Percentiles rank a stretch among this genome's conserved stretches.
These are phyloP conservation scores for Rallus crepitans DNA, from an alignment of 2,797 vertebrate species.

Conservation along the genomic window DNA sequence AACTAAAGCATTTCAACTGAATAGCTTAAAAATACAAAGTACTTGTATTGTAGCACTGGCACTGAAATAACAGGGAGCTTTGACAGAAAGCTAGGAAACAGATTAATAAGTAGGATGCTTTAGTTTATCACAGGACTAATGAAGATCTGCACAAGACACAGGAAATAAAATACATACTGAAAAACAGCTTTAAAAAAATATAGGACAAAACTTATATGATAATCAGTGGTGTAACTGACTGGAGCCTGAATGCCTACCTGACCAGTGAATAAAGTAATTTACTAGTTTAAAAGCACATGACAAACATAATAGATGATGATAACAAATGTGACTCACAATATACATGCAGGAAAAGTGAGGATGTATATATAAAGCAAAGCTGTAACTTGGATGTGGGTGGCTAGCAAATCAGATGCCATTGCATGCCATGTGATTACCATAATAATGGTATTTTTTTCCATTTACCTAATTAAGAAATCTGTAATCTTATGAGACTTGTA, in stretches of 20 bases:
- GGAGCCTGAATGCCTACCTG: neutral
- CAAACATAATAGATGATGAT: neutral
- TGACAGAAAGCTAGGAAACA: neutral
- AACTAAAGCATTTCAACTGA: neutral
- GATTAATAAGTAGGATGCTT: neutral
- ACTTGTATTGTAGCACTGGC: neutral
- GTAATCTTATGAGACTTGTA: neutral
- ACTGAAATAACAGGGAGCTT: neutral
- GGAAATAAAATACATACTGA: neutral
- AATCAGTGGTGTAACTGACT: neutral
- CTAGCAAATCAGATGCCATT: neutral
- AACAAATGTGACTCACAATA: neutral
- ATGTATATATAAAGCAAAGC: neutral
- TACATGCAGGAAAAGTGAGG: neutral
- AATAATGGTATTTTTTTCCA: neutral
- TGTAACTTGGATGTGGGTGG: neutral
- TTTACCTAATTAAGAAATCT: neutral
- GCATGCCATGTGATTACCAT: neutral
- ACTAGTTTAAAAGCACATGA: neutral
- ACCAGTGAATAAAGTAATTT: neutral
- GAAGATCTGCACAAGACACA: neutral
- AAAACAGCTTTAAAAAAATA: neutral
- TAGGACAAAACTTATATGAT: neutral
- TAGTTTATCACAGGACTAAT: neutral
- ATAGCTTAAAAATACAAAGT: neutral